Evolutionary conservation across 2,113 vertebrate species (phyloP).

Genomic region (Anolis carolinensis): DNA sequence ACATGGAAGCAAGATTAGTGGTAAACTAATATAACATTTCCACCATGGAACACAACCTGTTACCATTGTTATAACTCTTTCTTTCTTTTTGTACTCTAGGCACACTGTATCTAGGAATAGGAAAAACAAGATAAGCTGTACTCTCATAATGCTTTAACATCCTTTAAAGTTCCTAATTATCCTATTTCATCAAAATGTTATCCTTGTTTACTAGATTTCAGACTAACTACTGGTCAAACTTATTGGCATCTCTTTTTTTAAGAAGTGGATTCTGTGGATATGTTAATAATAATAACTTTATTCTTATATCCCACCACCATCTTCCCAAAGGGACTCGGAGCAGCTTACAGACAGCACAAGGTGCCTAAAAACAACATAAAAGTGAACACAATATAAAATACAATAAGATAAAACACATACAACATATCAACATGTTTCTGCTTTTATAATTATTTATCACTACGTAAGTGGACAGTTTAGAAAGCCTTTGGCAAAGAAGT

Average conservation of each 20-base stretch:
- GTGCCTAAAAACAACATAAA: too few relatives aligned
- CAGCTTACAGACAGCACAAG: too few relatives aligned
- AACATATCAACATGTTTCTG: too few relatives aligned
- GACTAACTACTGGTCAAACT: not conserved
- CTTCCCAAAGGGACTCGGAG: too few relatives aligned
- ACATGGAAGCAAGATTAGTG: not conserved
- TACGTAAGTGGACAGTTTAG: not conserved
- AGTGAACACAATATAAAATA: too few relatives aligned
- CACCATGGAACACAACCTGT: not conserved
- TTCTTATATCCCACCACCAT: too few relatives aligned
- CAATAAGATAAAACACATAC: too few relatives aligned
- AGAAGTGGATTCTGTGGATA: not conserved
- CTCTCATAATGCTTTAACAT: not conserved
- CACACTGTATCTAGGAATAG: not conserved
- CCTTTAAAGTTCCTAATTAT: not conserved
- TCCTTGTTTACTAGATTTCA: not conserved
- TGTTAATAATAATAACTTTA: not conserved
- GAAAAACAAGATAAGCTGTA: not conserved
- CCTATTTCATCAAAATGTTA: constrained; percentile 22
- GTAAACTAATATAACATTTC: not conserved
- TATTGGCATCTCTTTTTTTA: not conserved
- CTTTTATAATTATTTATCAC: constrained; percentile 16
- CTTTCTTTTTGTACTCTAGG: not conserved
- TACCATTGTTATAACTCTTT: not conserved
- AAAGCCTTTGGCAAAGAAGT: too few relatives aligned